Base-by-base conservation (phyloP, 2,797 vertebrate species). In the Telmatherina bonti region DNA sequence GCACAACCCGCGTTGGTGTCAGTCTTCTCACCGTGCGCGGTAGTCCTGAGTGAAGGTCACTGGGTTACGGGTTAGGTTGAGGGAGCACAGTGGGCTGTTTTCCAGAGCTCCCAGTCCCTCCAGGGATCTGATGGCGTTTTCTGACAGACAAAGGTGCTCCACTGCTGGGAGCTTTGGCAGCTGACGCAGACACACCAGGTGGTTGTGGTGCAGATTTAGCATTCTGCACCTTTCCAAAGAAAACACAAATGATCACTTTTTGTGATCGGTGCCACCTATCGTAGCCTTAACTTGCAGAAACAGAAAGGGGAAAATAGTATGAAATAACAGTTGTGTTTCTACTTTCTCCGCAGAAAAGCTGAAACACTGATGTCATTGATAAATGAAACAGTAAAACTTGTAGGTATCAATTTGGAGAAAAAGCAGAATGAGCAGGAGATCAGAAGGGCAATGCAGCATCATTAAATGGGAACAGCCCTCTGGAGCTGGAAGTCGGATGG, bases 161-260 rank as follows among this genome's bases (percentile, higher is more conserved):
- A 97, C 96, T 62, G 90, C 93, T 30, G 97, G 97, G 77, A 96
- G 88, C 89, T 95, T 97, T 96, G 97, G 97, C 95, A 99, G 92
- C 89, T 97, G 96, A 87, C 91, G 94, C 88, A 98, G 91, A 88
- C 96, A 96, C 74, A 91, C 95, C 90, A 99, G 94, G 91, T 95
- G 91, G 90, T 98, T 99, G 90, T 85, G 94, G 89, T 94, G 96
- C 91, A 97, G 92, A 89, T 98, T 97, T 85, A 99, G 91, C 89
- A 95, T 93, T 94, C 92, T 95, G 95, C 97, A 99, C 89, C 97
- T 99, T 92, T 22, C 24, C 54, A 59, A 1, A 12, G 30, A 29
- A 87, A 41, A 85, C 27, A 43, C 91, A 64, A 77, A 57, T 62
- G 10, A 67, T 24, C 36, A 24, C 31, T 15, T 72, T 31, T 24